Percentiles rank a stretch among this genome's conserved stretches.
Evolutionary conservation across 2,888 invertebrate species (phyloP).

Genomic region (Azorinus chamasolen): DNA sequence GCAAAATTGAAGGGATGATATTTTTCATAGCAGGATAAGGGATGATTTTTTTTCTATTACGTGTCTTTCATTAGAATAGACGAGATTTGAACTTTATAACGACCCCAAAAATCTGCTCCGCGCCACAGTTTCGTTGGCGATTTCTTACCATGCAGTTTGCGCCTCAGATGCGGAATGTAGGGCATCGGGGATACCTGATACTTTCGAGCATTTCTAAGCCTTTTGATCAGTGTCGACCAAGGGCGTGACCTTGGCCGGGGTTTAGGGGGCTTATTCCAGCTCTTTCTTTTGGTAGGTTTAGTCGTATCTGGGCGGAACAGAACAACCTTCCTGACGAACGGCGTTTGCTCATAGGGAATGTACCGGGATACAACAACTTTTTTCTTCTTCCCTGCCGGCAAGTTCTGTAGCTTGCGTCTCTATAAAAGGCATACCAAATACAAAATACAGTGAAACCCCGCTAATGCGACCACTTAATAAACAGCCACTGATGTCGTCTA

Average conservation of each 20-base stretch:
- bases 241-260: slow-evolving; percentile 39
- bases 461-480: too few relatives aligned
- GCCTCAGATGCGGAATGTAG: slow-evolving; percentile 26
- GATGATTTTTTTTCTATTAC: too few relatives aligned
- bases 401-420: background rate
- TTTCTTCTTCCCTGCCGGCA: too few relatives aligned
- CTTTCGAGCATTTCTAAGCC: slow-evolving; percentile 16
- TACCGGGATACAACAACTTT: slow-evolving; percentile 51
- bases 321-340: slow-evolving; percentile 53
- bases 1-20: too few relatives aligned
- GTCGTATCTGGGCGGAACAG: slow-evolving; percentile 38
- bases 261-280: slow-evolving; percentile 38
- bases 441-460: background rate
- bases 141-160: slow-evolving; percentile 47
- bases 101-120: too few relatives aligned
- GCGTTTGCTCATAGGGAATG: slow-evolving; percentile 44
- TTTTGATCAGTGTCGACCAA: slow-evolving; percentile 48
- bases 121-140: too few relatives aligned
- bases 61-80: too few relatives aligned
- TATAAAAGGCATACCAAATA: background rate
- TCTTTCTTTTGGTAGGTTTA: slow-evolving; percentile 9
- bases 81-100: too few relatives aligned
- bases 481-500: too few relatives aligned
- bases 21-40: too few relatives aligned
- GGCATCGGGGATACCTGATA: slow-evolving; percentile 41